Percentiles rank a stretch among this genome's conserved stretches.
phyloP scores from a whole-genome alignment of 2,888 invertebrate genomes.

The Anagyrus pseudococci region DNA sequence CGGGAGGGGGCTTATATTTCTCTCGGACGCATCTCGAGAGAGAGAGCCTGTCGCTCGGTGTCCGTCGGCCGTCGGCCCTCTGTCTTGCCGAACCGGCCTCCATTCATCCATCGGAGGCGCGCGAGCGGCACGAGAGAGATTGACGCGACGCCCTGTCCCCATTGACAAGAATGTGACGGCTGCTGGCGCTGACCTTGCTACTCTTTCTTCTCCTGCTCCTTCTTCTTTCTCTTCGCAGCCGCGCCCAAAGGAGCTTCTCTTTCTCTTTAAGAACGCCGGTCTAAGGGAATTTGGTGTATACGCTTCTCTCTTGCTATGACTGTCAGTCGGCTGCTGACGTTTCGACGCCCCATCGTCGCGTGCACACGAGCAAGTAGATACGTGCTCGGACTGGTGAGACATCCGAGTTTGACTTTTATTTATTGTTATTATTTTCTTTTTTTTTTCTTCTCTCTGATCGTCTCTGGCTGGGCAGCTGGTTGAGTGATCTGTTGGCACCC shows the following conservation, averaged over 20 bases:
- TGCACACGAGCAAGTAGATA: slow-evolving; percentile 2
- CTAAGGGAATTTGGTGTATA: no score
- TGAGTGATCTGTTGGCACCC: no score
- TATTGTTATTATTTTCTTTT: no score
- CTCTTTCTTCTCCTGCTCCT: slow-evolving; percentile 24
- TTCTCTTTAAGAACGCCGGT: slow-evolving; percentile 13
- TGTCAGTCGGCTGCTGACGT: not conserved
- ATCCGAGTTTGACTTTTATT: no score
- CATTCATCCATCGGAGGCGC: slow-evolving; percentile 43
- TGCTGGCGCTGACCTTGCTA: slow-evolving; percentile 54
- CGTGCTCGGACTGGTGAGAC: not conserved
- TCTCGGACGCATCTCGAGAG: slow-evolving; percentile 62
- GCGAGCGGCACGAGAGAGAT: slow-evolving; percentile 53
- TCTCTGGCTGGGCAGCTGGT: no score
- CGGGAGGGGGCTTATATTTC: slow-evolving; percentile 60
- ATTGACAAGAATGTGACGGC: slow-evolving; percentile 62
- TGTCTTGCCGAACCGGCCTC: slow-evolving; percentile 43
- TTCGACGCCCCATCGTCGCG: not conserved
- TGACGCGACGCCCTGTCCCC: slow-evolving; percentile 60
- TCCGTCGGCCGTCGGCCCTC: slow-evolving; percentile 52
- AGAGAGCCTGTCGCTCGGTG: slow-evolving; percentile 50
- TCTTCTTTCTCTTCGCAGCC: slow-evolving; percentile 43
- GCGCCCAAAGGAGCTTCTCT: slow-evolving; percentile 43
- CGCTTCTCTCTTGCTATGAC: not conserved
- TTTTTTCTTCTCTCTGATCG: no score